Percentiles rank a stretch among this genome's conserved stretches.
phyloP scores from a whole-genome alignment of 35 echinoderm and acorn worm genomes.

The Apostichopus californicus region DNA sequence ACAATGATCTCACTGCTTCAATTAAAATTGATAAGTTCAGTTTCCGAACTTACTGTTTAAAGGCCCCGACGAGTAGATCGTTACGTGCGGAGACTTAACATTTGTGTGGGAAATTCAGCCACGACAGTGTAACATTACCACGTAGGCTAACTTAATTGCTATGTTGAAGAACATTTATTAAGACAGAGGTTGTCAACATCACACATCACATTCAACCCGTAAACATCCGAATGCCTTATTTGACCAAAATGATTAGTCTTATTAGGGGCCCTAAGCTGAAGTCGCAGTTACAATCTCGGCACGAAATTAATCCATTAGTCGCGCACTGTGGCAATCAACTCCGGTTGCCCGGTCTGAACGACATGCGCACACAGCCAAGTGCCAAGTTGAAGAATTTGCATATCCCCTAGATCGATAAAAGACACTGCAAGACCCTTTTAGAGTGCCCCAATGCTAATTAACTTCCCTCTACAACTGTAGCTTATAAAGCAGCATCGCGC shows the following conservation, averaged over 20 bases:
- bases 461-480: conserved; percentile 43
- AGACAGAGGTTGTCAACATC: neutral
- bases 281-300: conserved; percentile 18
- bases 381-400: conserved; percentile 56
- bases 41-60: too few species aligned
- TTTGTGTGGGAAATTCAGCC: too few species aligned
- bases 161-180: neutral
- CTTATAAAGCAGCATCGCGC: conserved; percentile 51
- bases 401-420: conserved; percentile 57
- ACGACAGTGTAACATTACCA: too few species aligned
- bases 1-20: too few species aligned
- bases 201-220: neutral
- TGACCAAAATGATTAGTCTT: neutral
- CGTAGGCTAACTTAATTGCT: neutral
- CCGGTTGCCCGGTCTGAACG: conserved; percentile 31
- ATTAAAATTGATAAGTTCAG: too few species aligned
- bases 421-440: conserved; percentile 41
- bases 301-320: conserved; percentile 49
- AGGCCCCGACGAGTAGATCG: too few species aligned
- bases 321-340: conserved; percentile 49
- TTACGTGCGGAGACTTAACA: too few species aligned
- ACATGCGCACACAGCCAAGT: conserved; percentile 49
- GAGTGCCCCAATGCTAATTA: conserved; percentile 58
- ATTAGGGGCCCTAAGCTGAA: conserved; percentile 21
- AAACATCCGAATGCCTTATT: neutral